Evolutionary conservation across 2,888 invertebrate genomes (phyloP).

Genomic region (Schizaphis graminum): DNA sequence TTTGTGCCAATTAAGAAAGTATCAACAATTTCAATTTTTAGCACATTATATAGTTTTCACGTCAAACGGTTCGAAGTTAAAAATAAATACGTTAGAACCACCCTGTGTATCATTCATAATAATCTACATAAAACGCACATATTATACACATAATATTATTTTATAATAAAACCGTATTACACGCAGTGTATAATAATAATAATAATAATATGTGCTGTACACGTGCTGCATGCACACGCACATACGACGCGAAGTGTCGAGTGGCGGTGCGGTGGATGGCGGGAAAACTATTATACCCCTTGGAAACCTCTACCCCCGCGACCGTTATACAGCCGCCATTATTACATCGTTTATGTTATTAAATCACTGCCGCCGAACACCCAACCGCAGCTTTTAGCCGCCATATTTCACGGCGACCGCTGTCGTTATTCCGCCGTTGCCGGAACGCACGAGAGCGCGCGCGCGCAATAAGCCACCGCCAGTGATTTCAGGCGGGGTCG

Average conservation of each 20-base stretch:
- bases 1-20: background rate
- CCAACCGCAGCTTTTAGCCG: slow-evolving; percentile 65
- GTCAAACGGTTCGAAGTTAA: background rate
- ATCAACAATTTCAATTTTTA: background rate
- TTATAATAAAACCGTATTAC: background rate
- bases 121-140: background rate
- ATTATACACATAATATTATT: background rate
- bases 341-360: slow-evolving; percentile 64
- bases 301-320: slow-evolving; percentile 38
- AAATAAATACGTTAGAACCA: background rate
- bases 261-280: background rate
- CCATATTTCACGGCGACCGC: slow-evolving; percentile 63
- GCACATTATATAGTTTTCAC: background rate
- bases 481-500: background rate
- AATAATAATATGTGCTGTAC: background rate
- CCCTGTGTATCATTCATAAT: background rate
- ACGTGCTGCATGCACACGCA: background rate
- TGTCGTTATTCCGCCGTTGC: background rate
- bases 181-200: background rate
- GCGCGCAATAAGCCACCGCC: background rate
- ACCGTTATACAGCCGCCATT: slow-evolving; percentile 60
- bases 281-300: slow-evolving; percentile 43
- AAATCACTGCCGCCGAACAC: slow-evolving; percentile 64
- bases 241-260: background rate
- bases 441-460: background rate